These are phyloP conservation scores for Drosophila kokeensis DNA, from an alignment of 2,888 invertebrate species.

Conservation along the genomic window DNA sequence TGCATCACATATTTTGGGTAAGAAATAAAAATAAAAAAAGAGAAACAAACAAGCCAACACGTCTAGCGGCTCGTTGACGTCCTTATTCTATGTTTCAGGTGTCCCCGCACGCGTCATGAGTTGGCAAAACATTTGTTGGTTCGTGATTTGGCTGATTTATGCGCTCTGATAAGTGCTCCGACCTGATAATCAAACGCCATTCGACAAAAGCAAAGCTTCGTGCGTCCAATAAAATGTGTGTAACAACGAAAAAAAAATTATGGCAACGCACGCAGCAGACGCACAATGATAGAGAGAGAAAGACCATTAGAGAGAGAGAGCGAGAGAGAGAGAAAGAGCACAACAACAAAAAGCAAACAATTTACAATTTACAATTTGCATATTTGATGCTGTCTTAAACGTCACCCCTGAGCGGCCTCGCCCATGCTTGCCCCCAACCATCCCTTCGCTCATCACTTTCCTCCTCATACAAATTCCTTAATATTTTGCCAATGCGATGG, in stretches of 20 bases:
- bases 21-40: not conserved
- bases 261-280: constrained; percentile 34
- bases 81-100: not conserved
- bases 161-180: constrained; percentile 67
- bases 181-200: constrained; percentile 58
- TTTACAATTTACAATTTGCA: constrained; percentile 69
- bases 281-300: constrained; percentile 12
- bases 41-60: constrained; percentile 10
- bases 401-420: constrained; percentile 33
- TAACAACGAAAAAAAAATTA: constrained; percentile 47
- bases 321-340: not conserved
- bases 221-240: constrained; percentile 58
- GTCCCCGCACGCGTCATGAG: constrained; percentile 34
- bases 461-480: constrained; percentile 15
- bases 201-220: constrained; percentile 29
- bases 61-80: not conserved
- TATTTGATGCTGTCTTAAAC: constrained; percentile 67
- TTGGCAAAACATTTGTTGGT: constrained; percentile 69
- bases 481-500: constrained; percentile 64
- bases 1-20: not conserved
- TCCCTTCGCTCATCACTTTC: not conserved
- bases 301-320: not conserved
- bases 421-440: not conserved
- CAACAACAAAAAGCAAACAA: constrained; percentile 39
- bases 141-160: constrained; percentile 79